phyloP scores from a whole-genome alignment of 53 echinoderm and acorn worm species.

The Astropecten irregularis region DNA sequence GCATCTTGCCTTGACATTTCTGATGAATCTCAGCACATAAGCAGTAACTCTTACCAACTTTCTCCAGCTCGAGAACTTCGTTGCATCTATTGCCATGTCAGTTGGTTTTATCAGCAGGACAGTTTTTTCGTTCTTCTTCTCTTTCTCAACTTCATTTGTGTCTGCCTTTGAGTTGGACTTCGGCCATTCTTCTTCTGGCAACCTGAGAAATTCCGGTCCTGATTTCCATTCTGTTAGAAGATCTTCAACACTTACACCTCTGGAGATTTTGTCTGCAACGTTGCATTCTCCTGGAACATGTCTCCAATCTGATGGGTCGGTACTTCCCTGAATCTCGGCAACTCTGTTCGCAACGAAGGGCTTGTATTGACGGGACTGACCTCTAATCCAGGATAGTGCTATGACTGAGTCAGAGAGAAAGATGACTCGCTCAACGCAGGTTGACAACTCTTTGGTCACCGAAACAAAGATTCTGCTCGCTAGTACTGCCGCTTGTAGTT shows the following conservation, averaged over 20 bases:
- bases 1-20: constrained; percentile 43
- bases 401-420: constrained; percentile 10
- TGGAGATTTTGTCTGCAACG: too few relatives aligned
- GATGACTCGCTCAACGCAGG: background rate
- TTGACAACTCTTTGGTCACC: background rate
- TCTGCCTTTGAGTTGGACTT: background rate
- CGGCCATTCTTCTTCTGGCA: constrained; percentile 54
- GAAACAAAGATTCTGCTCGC: constrained; percentile 42
- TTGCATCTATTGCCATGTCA: constrained; percentile 58
- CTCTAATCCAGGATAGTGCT: constrained; percentile 16
- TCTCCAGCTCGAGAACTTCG: constrained; percentile 62
- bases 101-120: background rate
- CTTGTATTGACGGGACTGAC: constrained; percentile 23
- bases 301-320: constrained; percentile 35
- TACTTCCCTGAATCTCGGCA: constrained; percentile 8
- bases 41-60: constrained; percentile 62
- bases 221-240: constrained; percentile 19
- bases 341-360: constrained; percentile 23
- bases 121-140: background rate
- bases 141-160: constrained; percentile 12
- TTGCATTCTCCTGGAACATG: constrained; percentile 15
- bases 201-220: constrained; percentile 47
- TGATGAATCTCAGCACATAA: constrained; percentile 62
- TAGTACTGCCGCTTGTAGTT: constrained; percentile 37
- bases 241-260: constrained; percentile 28